Evolutionary conservation across 2,797 vertebrate genomes (phyloP).

Genomic region (Epinephelus malabaricus): DNA sequence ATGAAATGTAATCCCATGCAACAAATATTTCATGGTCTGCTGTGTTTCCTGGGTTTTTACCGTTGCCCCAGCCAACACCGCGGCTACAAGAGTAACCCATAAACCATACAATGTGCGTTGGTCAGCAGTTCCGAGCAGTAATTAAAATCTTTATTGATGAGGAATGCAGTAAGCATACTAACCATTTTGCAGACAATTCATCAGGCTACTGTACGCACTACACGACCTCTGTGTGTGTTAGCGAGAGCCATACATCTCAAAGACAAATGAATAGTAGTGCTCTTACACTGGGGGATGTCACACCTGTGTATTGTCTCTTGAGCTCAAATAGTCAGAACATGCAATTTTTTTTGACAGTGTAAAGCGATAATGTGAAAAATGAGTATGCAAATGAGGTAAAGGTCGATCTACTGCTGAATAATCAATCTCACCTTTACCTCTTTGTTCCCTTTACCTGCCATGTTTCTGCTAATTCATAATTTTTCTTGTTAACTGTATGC

Average conservation of each 20-base stretch:
- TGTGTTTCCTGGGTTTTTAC: conserved; percentile 41
- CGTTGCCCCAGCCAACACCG: conserved; percentile 20
- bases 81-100: conserved; percentile 62
- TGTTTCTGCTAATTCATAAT: neutral
- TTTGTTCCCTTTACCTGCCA: neutral
- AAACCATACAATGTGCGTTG: conserved; percentile 42
- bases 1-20: conserved; percentile 38
- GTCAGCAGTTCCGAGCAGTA: conserved; percentile 70
- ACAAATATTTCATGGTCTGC: conserved; percentile 41
- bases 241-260: conserved; percentile 33
- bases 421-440: conserved; percentile 8
- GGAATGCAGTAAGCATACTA: conserved; percentile 58
- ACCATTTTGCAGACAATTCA: conserved; percentile 51
- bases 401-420: conserved; percentile 19
- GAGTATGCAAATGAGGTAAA: conserved; percentile 14
- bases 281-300: conserved; percentile 11
- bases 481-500: conserved; percentile 1
- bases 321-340: conserved; percentile 9
- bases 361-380: conserved; percentile 29
- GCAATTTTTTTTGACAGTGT: neutral
- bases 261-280: conserved; percentile 34
- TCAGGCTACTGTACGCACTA: conserved; percentile 38
- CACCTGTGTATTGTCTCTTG: conserved; percentile 21
- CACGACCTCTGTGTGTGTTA: conserved; percentile 1
- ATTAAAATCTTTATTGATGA: conserved; percentile 75